phyloP scores from a whole-genome alignment of 1,140 invertebrate species.

The Drosophila micromelanica region DNA sequence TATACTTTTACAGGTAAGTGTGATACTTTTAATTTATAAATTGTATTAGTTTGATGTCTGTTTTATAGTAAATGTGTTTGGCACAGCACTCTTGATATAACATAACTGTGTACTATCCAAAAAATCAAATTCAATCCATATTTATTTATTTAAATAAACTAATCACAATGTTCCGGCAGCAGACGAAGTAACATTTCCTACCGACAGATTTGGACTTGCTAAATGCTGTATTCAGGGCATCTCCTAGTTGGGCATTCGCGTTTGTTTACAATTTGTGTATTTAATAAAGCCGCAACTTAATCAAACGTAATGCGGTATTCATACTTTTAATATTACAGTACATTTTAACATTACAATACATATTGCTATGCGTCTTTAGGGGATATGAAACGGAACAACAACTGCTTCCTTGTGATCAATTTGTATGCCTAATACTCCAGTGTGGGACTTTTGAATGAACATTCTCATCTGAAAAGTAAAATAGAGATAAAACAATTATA shows the following conservation, averaged over 20 bases:
- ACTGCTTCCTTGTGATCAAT: slow-evolving; percentile 92
- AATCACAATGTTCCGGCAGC: too few relatives aligned
- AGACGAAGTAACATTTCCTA: too few relatives aligned
- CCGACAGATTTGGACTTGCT: too few relatives aligned
- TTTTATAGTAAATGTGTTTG: not conserved
- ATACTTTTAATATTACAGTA: slow-evolving; percentile 23
- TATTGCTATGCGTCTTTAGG: slow-evolving; percentile 39
- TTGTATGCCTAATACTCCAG: slow-evolving; percentile 88
- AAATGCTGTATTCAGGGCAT: too few relatives aligned
- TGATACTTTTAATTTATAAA: not conserved
- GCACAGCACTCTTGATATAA: not conserved
- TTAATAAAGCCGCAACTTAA: slow-evolving; percentile 16
- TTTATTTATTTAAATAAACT: too few relatives aligned
- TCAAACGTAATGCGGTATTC: slow-evolving; percentile 14
- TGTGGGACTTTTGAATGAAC: slow-evolving; percentile 86
- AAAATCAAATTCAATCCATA: too few relatives aligned
- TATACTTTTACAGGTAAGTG: not conserved
- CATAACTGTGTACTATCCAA: not conserved
- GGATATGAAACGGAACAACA: slow-evolving; percentile 90
- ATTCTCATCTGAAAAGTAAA: slow-evolving; percentile 86
- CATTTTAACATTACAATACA: slow-evolving; percentile 16
- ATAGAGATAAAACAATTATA: not conserved
- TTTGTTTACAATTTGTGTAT: not conserved
- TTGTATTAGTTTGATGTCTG: not conserved
- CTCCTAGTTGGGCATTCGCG: too few relatives aligned